phyloP scores from a whole-genome alignment of 2,113 vertebrate genomes.

The Isurus oxyrinchus region DNA sequence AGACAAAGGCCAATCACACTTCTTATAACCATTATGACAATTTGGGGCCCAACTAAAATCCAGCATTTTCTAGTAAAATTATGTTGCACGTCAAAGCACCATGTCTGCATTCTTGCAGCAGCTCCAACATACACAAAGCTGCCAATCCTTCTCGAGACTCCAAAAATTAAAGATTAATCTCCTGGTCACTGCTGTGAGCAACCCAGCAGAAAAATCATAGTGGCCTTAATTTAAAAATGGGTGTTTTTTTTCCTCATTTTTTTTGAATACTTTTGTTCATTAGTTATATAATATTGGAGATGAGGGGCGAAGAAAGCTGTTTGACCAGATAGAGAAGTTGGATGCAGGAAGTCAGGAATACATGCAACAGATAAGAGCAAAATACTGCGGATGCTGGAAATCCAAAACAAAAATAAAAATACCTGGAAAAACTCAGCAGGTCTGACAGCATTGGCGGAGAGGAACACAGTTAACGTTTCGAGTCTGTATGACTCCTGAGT shows the following conservation, averaged over 20 bases:
- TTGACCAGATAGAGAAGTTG: neutral
- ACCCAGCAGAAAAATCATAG: neutral
- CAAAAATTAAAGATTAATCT: neutral
- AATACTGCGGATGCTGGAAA: too few species aligned
- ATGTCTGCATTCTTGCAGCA: neutral
- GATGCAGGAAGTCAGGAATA: neutral
- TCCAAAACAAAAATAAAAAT: too few species aligned
- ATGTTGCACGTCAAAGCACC: neutral
- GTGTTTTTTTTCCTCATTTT: neutral
- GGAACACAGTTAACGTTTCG: too few species aligned
- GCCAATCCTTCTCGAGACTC: neutral
- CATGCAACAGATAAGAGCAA: neutral
- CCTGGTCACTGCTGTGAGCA: neutral
- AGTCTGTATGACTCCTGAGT: too few species aligned
- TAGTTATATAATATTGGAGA: neutral
- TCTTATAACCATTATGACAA: neutral
- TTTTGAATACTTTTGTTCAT: neutral
- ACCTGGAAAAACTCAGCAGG: too few species aligned
- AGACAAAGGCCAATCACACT: neutral
- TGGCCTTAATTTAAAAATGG: neutral
- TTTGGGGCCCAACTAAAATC: neutral
- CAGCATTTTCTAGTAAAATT: neutral
- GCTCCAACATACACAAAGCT: neutral
- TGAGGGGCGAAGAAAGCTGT: neutral
- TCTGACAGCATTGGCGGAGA: too few species aligned